Conservation (phyloP, 2,797 vertebrate genomes). For the Chelonia mydas region DNA sequence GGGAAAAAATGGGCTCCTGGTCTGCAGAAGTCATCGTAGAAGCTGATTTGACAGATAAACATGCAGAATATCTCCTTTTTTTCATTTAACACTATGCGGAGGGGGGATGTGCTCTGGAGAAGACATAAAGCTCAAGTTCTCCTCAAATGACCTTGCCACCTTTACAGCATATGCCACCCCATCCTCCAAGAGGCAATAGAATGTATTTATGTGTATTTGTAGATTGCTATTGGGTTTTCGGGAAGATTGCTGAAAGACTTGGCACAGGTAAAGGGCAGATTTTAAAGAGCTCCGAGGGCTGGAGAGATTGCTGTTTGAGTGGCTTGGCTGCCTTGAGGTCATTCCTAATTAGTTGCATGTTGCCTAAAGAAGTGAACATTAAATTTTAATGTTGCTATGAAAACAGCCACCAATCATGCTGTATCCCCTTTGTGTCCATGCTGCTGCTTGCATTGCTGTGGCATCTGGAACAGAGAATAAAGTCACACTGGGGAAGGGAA, state of each 20-base stretch:
- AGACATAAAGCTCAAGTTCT: background rate
- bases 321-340: constrained; percentile 66
- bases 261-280: constrained; percentile 67
- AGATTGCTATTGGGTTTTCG: background rate
- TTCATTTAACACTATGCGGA: background rate
- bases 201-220: background rate
- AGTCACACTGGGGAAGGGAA: constrained; percentile 28
- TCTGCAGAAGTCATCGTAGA: constrained; percentile 7
- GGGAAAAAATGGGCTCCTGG: background rate
- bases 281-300: constrained; percentile 42
- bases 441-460: constrained; percentile 17
- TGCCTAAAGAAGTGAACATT: constrained; percentile 56
- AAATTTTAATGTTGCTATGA: constrained; percentile 45
- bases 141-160: background rate
- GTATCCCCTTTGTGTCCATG: constrained; percentile 14
- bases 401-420: background rate
- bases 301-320: constrained; percentile 52
- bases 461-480: constrained; percentile 29
- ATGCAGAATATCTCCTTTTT: background rate
- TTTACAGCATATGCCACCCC: background rate
- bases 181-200: background rate
- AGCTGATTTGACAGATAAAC: background rate
- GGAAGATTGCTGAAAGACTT: constrained; percentile 26
- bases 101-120: background rate
- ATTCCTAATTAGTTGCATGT: constrained; percentile 66